Conservation (phyloP, 2,113 vertebrate genomes). For the Pundamilia nyererei region DNA sequence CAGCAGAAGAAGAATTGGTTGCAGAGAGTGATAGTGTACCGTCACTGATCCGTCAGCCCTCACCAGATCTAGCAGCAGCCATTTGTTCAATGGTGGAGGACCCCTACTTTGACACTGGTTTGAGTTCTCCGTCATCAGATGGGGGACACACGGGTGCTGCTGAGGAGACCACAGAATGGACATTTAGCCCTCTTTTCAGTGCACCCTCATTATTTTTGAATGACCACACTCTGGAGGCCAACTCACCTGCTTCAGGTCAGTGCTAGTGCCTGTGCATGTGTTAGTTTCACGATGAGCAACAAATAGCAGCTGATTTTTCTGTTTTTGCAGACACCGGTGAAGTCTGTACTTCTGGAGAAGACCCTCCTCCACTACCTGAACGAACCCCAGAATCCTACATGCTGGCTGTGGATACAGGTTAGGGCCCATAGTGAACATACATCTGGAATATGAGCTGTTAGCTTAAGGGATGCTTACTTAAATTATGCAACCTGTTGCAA, state of each 20-base stretch:
- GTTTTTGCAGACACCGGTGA: not conserved
- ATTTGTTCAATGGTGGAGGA: conserved; percentile 70
- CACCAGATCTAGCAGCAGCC: not conserved
- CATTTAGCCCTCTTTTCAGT: not conserved
- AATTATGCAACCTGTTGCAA: not conserved
- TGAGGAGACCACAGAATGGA: not conserved
- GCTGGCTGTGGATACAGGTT: conserved; percentile 70
- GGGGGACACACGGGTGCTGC: not conserved
- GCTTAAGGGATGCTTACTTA: not conserved
- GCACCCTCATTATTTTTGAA: conserved; percentile 20
- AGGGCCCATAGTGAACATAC: not conserved
- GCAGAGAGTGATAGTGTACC: not conserved
- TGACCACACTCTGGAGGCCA: conserved; percentile 5
- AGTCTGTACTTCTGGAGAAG: conserved; percentile 63
- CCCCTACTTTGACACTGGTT: conserved; percentile 64
- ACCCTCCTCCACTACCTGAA: conserved; percentile 84
- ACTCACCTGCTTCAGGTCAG: conserved; percentile 41
- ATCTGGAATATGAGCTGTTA: not conserved
- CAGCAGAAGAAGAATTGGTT: not conserved
- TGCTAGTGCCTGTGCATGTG: not conserved
- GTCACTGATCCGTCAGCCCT: not conserved
- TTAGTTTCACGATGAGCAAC: not conserved
- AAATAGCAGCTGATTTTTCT: not conserved
- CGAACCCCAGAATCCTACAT: conserved; percentile 90
- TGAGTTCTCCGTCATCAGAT: not conserved